Evolutionary conservation across 2,797 vertebrate species (phyloP), one percentile per base, ranked within the genome.

Genomic region (Myripristis jacobus): DNA sequence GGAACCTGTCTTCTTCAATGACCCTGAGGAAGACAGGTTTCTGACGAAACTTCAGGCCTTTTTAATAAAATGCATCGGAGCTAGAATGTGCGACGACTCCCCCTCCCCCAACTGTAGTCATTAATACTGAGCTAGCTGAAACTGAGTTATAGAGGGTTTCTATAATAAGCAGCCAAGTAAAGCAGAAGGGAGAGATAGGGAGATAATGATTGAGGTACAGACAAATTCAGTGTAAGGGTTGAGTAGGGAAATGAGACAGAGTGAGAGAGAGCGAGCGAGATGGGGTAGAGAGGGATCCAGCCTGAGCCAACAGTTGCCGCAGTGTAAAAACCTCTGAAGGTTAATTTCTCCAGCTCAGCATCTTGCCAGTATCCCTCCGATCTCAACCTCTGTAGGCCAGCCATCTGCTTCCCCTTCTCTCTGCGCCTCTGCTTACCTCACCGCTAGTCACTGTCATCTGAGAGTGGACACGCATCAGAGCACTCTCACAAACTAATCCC

Each of bases 281-380:
- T 16, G 56, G 62, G 53, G 0, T 19, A 19, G 66, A 63, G 64
- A 82, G 70, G 31, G 64, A 76, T 72, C 60, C 73, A 80, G 75
- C 63, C 0, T 10, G 70, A 83, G 84, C 87, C 79, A 83, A 78
- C 73, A 66, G 82, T 84, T 83, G 84, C 83, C 25, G 83, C 87
- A 88, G 84, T 79, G 82, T 82, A 79, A 81, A 84, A 89, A 87
- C 83, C 79, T 86, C 85, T 87, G 89, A 91, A 92, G 91, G 92
- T 93, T 92, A 91, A 92, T 92, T 90, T 89, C 75, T 88, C 78
- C 84, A 58, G 69, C 86, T 90, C 82, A 90, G 85, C 86, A 89
- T 88, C 89, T 85, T 91, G 86, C 89, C 91, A 90, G 89, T 86
- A 90, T 89, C 77, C 83, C 76, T 41, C 74, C 10, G 79, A 90